Evolutionary conservation across 2,888 invertebrate species (phyloP).

Genomic region (Scaptodrosophila latifasciaeformis): DNA sequence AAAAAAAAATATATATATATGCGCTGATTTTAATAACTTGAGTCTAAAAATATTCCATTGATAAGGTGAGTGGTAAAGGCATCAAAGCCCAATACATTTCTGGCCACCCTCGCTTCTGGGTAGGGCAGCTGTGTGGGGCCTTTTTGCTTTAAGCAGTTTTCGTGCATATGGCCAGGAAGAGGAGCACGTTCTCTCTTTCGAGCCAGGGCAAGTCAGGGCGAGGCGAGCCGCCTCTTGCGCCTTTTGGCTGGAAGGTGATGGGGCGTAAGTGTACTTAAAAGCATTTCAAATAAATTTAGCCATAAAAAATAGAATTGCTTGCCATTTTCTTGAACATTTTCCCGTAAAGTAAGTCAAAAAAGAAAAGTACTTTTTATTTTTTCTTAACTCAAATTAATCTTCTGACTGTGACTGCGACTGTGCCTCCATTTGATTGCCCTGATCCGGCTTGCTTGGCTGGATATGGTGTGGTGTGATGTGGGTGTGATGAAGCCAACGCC

Average conservation of each 20-base stretch:
- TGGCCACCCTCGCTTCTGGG: no score
- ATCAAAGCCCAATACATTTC: no score
- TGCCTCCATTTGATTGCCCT: constrained; percentile 33
- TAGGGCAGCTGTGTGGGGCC: no score
- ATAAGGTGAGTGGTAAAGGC: no score
- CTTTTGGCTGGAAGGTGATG: constrained; percentile 4
- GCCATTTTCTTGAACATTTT: constrained; percentile 35
- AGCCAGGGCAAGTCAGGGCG: no score
- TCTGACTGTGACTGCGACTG: constrained; percentile 24
- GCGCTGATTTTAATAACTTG: no score
- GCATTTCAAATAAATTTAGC: constrained; percentile 39
- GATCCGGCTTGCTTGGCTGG: constrained; percentile 27
- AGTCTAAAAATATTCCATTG: no score
- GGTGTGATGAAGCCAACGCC: background rate
- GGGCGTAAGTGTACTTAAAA: constrained; percentile 34
- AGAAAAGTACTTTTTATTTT: constrained; percentile 37
- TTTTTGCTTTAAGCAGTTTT: no score
- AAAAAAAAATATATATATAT: no score
- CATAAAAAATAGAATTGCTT: constrained; percentile 33
- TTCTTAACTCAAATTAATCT: constrained; percentile 36
- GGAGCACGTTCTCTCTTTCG: no score
- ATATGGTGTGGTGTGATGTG: background rate
- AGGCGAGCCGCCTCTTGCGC: no score
- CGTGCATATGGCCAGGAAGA: no score
- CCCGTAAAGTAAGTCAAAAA: constrained; percentile 17